Base-by-base conservation (phyloP, 2,797 vertebrate genomes). In the Ptychadena robeensis region DNA sequence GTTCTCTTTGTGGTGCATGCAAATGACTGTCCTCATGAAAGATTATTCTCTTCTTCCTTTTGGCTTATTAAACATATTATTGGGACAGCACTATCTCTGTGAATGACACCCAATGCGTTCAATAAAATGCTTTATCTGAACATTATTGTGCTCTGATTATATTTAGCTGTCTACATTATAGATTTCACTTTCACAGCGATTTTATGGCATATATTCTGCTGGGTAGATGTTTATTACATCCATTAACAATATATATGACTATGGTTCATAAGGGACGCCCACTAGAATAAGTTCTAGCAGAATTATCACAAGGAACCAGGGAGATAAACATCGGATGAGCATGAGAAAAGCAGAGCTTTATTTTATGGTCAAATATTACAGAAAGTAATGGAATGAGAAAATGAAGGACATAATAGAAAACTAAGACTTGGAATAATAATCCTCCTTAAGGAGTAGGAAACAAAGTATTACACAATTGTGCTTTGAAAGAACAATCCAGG, bases 371-470 rank as follows among this genome's bases (percentile, higher is more conserved):
- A 0, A 18, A 4, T 28, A 27, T 64, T 40, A 32, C 18, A 38
- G 66, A 85, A 75, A 34, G 64, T 66, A 66, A 66, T 66, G 64
- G 64, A 22, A 32, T 66, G 64, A 66, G 65, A 1, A 27, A 82
- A 31, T 81, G 30, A 9, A 18, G 18, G 72, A n/a, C 9, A 35
- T 68, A 68, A 35, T 11, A 35, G 4, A 4, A 68, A 35, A 35
- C 32, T 37, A 68, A n/a, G n/a, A 35, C 34, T 35, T n/a, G n/a
- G 9, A 35, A 37, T 68, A 37, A 68, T n/a, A 37, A 5, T 22
- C 32, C 2, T 66, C 64, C 31, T 34, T 22, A 66, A 66, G 30
- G 64, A 22, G 18, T 32, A 68, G n/a, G 66, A 68, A 68, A 35
- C 22, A 44, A 15, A 22, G 18, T 53, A 53, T 22, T 15, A 22